Evolutionary conservation across 1,140 invertebrate species (phyloP), one percentile per base, ranked within the genome.

Genomic region (Nixonia krombeini): DNA sequence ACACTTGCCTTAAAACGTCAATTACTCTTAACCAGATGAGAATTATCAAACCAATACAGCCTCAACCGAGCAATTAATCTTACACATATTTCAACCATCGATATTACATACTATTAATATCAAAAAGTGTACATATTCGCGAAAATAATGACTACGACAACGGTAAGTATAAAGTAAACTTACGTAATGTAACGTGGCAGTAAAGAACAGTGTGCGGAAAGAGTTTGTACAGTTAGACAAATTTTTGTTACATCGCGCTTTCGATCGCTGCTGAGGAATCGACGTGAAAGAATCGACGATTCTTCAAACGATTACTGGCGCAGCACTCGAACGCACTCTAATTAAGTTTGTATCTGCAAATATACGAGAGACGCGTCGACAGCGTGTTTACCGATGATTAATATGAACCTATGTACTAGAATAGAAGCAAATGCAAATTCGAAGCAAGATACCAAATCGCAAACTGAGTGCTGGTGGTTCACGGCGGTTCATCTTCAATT

Each of bases 341-440:
- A 58, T 58, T 50, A 42, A 58, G 10, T 49, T 42, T 49, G 21
- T 42, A 50, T 49, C 18, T 18, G 38, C 21, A 50, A 33, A 41
- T 16, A 28, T 49, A 12, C 44, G 41, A 17, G 21, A 8, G 9
- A 15, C 31, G 10, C 35, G 18, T 50, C 3, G n/a, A n/a, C n/a
- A n/a, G n/a, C n/a, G n/a, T n/a, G n/a, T n/a, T n/a, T 38, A 50
- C 41, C n/a, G 28, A 35, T 46, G 52, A 56, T 33, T 38, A 38
- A 56, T 28, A 31, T 56, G 17, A 4, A 4, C 29, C 12, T 31
- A 10, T 31, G 29, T 10, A 31, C 29, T n/a, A n/a, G 4, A n/a
- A n/a, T n/a, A 10, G 12, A 3, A 31, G 12, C 29, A 4, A 31
- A 31, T n/a, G 3, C 9, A 10, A 31, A 31, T 4, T n/a, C n/a